Percentiles rank a stretch among this genome's conserved stretches.
phyloP scores from a whole-genome alignment of 30 jellyfish, hydroid and myxozoan genomes.

The Nemopilema nomurai region DNA sequence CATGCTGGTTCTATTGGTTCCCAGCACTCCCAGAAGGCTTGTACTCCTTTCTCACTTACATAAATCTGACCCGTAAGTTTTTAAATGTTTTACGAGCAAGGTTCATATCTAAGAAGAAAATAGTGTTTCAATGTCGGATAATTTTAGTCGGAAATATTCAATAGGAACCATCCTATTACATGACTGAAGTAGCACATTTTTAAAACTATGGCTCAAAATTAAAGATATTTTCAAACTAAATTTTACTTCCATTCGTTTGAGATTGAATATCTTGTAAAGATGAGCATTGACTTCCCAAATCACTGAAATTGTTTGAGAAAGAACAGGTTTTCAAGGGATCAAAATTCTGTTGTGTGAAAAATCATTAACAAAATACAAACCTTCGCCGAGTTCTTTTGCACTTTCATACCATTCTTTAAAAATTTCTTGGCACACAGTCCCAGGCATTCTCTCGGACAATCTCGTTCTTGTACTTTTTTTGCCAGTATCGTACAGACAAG shows the following conservation, averaged over 20 bases:
- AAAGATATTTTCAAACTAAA: too few species aligned
- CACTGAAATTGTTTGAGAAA: not conserved
- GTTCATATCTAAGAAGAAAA: conserved; percentile 1
- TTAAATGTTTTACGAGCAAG: conserved; percentile 14
- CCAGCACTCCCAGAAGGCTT: conserved; percentile 26
- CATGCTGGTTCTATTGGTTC: conserved; percentile 23
- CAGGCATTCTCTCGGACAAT: conserved; percentile 29
- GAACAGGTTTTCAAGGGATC: not conserved
- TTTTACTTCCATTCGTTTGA: not conserved
- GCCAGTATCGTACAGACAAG: conserved; percentile 36
- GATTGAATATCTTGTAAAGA: not conserved
- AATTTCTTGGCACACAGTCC: conserved; percentile 5
- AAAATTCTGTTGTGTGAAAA: not conserved
- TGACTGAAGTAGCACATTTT: not conserved
- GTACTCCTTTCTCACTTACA: conserved; percentile 17
- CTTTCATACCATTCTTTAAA: not conserved
- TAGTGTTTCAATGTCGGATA: not conserved
- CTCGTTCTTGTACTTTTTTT: conserved; percentile 35
- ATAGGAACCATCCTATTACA: not conserved
- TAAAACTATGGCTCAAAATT: not conserved
- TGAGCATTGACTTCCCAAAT: not conserved
- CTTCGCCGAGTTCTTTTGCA: not conserved
- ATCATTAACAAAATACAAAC: not conserved
- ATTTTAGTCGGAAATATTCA: not conserved
- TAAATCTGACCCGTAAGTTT: conserved; percentile 7